Conservation (phyloP, 2,888 invertebrate species). For the Latrodectus hesperus region DNA sequence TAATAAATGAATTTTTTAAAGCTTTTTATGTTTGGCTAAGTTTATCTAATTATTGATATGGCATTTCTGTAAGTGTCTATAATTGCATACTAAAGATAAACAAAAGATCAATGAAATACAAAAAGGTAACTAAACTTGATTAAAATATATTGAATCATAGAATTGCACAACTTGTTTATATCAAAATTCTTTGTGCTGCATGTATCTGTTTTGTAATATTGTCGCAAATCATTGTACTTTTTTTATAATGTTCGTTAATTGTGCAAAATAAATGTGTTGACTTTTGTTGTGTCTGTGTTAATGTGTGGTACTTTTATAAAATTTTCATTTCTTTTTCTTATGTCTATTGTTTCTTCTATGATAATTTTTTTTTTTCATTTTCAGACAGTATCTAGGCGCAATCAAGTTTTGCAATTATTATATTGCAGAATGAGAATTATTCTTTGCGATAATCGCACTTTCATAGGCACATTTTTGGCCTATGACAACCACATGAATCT, state of each 20-base stretch:
- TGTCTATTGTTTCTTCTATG: background rate
- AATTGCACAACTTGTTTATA: too few relatives aligned
- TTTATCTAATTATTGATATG: too few relatives aligned
- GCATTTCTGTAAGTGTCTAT: too few relatives aligned
- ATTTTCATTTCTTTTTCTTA: background rate
- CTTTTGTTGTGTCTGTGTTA: background rate
- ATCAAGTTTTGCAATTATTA: conserved; percentile 26
- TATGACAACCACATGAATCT: conserved; percentile 62
- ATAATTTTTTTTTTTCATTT: background rate
- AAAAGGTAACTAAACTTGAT: too few relatives aligned
- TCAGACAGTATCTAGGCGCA: conserved; percentile 35
- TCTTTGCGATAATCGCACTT: conserved; percentile 51
- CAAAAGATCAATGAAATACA: too few relatives aligned
- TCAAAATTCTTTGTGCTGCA: too few relatives aligned
- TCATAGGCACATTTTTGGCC: conserved; percentile 41
- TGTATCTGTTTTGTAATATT: background rate
- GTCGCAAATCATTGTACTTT: background rate
- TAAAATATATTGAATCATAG: too few relatives aligned
- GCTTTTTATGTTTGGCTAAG: too few relatives aligned
- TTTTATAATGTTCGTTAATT: background rate
- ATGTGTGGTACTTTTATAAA: background rate
- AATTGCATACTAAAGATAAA: too few relatives aligned
- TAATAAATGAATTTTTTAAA: too few relatives aligned
- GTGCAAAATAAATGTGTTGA: background rate
- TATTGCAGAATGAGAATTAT: conserved; percentile 46